A percentile compares a stretch with the other conserved stretches of the same genome.
Evolutionary conservation across 2,888 invertebrate genomes (phyloP).

Genomic region (Micropterix aruncella): DNA sequence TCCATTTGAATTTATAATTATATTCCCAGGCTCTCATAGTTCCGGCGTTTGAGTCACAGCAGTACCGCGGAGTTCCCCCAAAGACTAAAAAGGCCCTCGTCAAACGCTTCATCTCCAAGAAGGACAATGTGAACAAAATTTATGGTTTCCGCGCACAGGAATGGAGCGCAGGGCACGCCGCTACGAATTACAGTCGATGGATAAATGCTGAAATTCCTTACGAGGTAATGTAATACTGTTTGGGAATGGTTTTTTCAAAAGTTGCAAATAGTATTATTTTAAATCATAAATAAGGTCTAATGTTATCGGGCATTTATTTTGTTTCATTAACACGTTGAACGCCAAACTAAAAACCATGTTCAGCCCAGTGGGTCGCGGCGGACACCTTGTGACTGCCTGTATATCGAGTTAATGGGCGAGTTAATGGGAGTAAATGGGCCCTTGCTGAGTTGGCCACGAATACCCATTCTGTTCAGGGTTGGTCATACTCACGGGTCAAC

Average conservation of each 20-base stretch:
- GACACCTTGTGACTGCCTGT: no score
- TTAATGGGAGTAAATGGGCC: no score
- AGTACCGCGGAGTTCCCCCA: constrained; percentile 68
- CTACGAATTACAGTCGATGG: constrained; percentile 78
- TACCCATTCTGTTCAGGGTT: no score
- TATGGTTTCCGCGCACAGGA: constrained; percentile 79
- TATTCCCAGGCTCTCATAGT: constrained; percentile 73
- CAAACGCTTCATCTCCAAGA: constrained; percentile 41
- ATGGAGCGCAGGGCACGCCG: constrained; percentile 77
- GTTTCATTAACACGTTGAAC: no score
- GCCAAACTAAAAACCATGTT: no score
- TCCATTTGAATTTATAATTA: no score
- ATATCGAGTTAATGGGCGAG: no score
- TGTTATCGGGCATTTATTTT: no score
- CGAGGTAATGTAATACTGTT: constrained; percentile 28
- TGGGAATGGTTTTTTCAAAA: not conserved
- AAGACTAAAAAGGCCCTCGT: constrained; percentile 62
- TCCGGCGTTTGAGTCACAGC: constrained; percentile 82
- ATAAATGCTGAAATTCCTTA: constrained; percentile 61
- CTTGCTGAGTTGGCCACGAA: no score
- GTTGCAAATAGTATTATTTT: constrained; percentile 2
- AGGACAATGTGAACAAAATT: constrained; percentile 25
- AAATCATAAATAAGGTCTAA: no score
- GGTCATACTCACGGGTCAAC: no score
- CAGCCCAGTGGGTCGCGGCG: no score